A percentile compares a stretch with the other conserved stretches of the same genome.
Conservation (phyloP, 1,140 invertebrate genomes). For the Delia radicum region DNA sequence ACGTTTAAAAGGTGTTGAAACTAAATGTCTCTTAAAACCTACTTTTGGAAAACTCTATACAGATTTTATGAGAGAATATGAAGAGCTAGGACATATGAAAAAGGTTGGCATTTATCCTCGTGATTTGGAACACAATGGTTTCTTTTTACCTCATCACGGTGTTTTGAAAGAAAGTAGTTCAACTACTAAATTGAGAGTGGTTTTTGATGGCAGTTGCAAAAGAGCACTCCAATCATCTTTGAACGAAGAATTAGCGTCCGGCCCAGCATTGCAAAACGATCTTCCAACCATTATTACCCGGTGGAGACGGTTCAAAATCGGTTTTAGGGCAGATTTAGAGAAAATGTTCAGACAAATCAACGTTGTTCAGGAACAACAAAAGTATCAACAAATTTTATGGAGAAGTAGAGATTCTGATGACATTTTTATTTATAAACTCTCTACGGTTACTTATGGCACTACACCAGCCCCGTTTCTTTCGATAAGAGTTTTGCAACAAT, state of each 20-base stretch:
- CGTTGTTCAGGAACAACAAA: not conserved
- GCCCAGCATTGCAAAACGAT: not conserved
- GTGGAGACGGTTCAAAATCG: not conserved
- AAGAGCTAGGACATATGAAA: not conserved
- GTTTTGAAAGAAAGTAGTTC: not conserved
- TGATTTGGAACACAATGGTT: not conserved
- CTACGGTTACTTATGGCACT: conserved; percentile 47
- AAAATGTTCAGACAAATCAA: conserved; percentile 16
- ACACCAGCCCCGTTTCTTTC: conserved; percentile 38
- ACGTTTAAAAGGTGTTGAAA: not conserved
- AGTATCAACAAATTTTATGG: conserved; percentile 4
- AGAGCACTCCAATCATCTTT: conserved; percentile 35
- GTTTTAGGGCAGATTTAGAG: not conserved
- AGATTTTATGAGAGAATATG: not conserved
- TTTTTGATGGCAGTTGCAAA: not conserved
- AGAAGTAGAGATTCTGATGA: not conserved
- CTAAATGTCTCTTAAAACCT: not conserved
- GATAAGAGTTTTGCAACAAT: conserved; percentile 38
- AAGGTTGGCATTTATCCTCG: not conserved
- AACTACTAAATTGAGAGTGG: not conserved
- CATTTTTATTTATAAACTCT: conserved; percentile 37
- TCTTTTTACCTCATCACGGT: conserved; percentile 1
- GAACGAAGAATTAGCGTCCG: conserved; percentile 36
- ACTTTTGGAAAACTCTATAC: not conserved
- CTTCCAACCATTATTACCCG: not conserved